phyloP scores from a whole-genome alignment of 2,797 vertebrate genomes.

The Brachymystax lenok region DNA sequence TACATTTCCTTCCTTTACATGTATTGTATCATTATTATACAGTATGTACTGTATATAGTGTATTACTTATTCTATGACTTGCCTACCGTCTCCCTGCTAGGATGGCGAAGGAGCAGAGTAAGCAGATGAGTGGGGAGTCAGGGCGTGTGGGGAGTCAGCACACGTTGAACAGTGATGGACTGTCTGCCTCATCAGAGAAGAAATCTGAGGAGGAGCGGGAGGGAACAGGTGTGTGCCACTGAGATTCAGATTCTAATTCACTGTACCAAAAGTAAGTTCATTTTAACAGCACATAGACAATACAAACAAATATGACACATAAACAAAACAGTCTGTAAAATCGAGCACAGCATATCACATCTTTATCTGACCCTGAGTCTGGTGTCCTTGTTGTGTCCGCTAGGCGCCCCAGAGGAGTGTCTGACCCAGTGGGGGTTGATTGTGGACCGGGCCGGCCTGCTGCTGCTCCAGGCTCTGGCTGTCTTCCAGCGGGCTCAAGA shows the following conservation, averaged over 20 bases:
- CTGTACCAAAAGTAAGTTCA: not conserved
- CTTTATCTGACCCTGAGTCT: not conserved
- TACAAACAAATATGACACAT: too few relatives aligned
- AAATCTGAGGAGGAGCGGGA: conserved; percentile 42
- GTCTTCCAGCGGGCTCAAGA: conserved; percentile 66
- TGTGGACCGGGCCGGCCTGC: conserved; percentile 67
- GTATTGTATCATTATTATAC: not conserved
- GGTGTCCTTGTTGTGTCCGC: conserved; percentile 38
- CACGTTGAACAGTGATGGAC: conserved; percentile 51
- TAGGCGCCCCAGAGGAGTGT: conserved; percentile 18
- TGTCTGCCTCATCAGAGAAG: conserved; percentile 54
- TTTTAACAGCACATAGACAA: not conserved
- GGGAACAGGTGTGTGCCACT: conserved; percentile 48
- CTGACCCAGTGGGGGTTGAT: conserved; percentile 67
- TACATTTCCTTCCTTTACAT: not conserved
- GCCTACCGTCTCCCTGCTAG: conserved; percentile 47
- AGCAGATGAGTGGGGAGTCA: conserved; percentile 41
- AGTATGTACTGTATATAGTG: not conserved
- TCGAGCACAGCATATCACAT: too few relatives aligned
- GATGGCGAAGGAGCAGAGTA: conserved; percentile 57
- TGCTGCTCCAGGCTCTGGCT: conserved; percentile 66
- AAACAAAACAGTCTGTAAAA: too few relatives aligned
- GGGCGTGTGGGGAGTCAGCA: conserved; percentile 61
- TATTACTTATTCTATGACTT: not conserved
- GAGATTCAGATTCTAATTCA: not conserved